Base-by-base conservation (phyloP, 2,888 invertebrate species). In the Ormia ochracea region DNA sequence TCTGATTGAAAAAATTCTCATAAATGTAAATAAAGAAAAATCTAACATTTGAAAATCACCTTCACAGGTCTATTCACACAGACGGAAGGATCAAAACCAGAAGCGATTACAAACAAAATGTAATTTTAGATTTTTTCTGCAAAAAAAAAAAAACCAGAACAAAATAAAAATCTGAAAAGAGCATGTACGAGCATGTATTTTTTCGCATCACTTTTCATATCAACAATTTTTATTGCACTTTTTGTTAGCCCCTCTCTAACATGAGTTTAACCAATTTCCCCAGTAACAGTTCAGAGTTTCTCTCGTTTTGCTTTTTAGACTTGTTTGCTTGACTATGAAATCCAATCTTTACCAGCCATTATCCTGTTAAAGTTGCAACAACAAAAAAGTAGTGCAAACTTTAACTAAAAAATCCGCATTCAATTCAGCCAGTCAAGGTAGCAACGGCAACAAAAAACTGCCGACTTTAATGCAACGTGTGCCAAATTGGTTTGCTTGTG, bases 401-500 rank as follows among this genome's bases (percentile, higher is more conserved):
- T 65, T 66, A 63, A 73, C 45, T 65, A 65, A 58, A 74, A 74
- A 65, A 56, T 33, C 21, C 17, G 1, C 19, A 41, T 43, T 31
- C 17, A 50, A 41, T 43, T 31, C 17, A 50, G 45, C 12, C 45
- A 76, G 68, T 68, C 66, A 80, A 80, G 80, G 80, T 80, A 21
- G 36, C 36, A 56, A 14, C 28, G 31, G 21, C 12, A 59, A 61
- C 28, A 75, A 66, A 65, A 58, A 66, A 31, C 23, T 50, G 23
- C 43, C 38, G 28, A 54, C 78, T 68, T 69, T 66, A 68, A 84
- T 82, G 83, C 82, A 84, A 83, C 83, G 84, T 84, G 84, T 86
- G 85, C 84, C 84, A 85, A 85, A 80, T 72, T 68, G 72, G 68
- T 80, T 72, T 73, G 58, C 52, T 52, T 48, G 43, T 36, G 26